phyloP scores from a whole-genome alignment of 2,797 vertebrate species.

The Lutjanus campechanus region DNA sequence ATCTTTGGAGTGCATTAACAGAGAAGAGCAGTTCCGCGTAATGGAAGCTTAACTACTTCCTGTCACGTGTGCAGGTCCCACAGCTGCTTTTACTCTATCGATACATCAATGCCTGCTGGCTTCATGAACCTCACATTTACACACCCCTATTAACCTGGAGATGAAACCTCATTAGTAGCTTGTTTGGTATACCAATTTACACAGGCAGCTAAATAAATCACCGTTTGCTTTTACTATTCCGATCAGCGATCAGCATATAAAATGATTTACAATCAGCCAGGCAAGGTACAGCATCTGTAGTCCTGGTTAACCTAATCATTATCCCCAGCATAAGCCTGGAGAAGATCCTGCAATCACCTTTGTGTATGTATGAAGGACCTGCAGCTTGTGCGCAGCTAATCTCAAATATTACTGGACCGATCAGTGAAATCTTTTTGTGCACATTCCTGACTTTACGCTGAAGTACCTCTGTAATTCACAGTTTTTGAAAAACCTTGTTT shows the following conservation, averaged over 20 bases:
- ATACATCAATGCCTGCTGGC: slow-evolving; percentile 39
- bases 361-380: no score
- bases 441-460: no score
- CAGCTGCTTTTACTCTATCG: slow-evolving; percentile 48
- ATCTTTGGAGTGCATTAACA: slow-evolving; percentile 63
- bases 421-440: no score
- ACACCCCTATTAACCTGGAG: slow-evolving; percentile 38
- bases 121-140: slow-evolving; percentile 59
- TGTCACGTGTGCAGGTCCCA: slow-evolving; percentile 56
- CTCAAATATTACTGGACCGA: no score
- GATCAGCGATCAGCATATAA: not conserved
- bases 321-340: not conserved
- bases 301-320: not conserved
- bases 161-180: slow-evolving; percentile 32
- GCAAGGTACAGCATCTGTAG: not conserved
- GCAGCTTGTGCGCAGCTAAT: no score
- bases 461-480: no score
- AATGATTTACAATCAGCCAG: slow-evolving; percentile 11
- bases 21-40: slow-evolving; percentile 54
- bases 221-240: slow-evolving; percentile 22
- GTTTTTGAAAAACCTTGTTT: no score
- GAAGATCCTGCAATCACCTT: no score
- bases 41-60: slow-evolving; percentile 78
- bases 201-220: slow-evolving; percentile 30
- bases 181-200: slow-evolving; percentile 24